Base-by-base conservation (phyloP, 2,888 invertebrate species). In the Kryphioiulus occultus region DNA sequence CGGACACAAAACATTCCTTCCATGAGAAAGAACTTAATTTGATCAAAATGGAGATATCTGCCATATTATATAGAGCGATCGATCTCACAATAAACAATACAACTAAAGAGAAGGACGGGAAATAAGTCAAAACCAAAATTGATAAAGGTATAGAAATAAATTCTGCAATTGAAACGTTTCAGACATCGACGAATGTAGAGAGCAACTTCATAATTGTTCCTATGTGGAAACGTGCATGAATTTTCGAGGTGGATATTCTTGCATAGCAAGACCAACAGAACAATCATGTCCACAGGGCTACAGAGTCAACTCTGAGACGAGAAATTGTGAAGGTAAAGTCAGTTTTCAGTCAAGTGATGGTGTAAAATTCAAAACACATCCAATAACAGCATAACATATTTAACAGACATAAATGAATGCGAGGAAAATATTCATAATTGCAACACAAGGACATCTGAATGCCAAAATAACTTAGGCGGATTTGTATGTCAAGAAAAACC, bases 391-490 rank as follows among this genome's bases (percentile, higher is more conserved):
- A n/a, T 84, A 84, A 39, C 9, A 10, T 39, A 35, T 35, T 84
- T n/a, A 35, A 22, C 87, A 92, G 92, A 92, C 89, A 90, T 92
- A 78, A 91, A 92, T 89, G 92, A 92, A 89, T 92, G 92, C 89
- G 89, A 89, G n/a, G 90, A 91, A 87, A 90, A 90, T 15, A 87
- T 90, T 2, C 91, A 92, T 89, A 90, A 90, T 85, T 92, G 92
- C 89, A 88, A 89, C 42, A 89, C 90, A 1, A 82, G 44, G 30
- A 53, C 86, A 12, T 35, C 44, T 15, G 84, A 85, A 35, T 89
- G 88, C 39, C 42, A 26, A n/a, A 89, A 89, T 42, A 89, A 87
- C 15, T 82, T 47, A 30, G 89, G 89, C 26, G 88, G 89, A 22
- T 89, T 88, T 53, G 19, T 85, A 12, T 89, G 89, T 87, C 88